These are phyloP conservation scores for Ptychodera flava DNA, from an alignment of 35 echinoderm and acorn worm genomes.

Conservation along the genomic window DNA sequence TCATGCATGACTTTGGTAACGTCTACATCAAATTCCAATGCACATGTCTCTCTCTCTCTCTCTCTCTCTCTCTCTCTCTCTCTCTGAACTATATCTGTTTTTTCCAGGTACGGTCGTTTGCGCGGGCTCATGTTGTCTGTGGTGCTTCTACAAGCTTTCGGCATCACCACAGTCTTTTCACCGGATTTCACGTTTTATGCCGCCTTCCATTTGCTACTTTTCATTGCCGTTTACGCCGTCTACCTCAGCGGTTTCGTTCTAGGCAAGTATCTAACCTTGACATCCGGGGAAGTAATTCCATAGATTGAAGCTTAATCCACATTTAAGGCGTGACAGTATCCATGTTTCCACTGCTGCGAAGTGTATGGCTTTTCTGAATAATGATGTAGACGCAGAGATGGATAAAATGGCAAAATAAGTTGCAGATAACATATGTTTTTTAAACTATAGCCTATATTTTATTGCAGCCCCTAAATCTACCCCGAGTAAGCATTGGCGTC, in stretches of 20 bases:
- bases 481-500: too few species aligned
- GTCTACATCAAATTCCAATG: too few species aligned
- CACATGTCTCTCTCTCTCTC: too few species aligned
- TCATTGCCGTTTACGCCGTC: conserved; percentile 34
- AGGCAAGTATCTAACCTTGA: conserved; percentile 44
- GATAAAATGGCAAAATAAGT: conserved; percentile 22
- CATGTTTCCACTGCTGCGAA: not conserved
- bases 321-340: conserved; percentile 5
- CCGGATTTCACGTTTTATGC: conserved; percentile 20
- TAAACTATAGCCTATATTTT: too few species aligned
- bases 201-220: conserved; percentile 20
- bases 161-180: conserved; percentile 23
- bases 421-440: too few species aligned
- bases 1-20: too few species aligned
- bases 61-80: too few species aligned
- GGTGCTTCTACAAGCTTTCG: not conserved
- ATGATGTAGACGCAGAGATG: conserved; percentile 7
- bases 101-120: not conserved
- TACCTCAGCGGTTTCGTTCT: conserved; percentile 63
- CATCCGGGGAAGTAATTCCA: not conserved
- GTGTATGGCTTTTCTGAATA: conserved; percentile 1
- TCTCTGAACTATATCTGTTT: too few species aligned
- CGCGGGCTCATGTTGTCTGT: not conserved
- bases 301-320: not conserved
- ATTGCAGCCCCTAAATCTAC: too few species aligned